Conservation (phyloP, 2,797 vertebrate genomes). For the Ctenopoma multispine region DNA sequence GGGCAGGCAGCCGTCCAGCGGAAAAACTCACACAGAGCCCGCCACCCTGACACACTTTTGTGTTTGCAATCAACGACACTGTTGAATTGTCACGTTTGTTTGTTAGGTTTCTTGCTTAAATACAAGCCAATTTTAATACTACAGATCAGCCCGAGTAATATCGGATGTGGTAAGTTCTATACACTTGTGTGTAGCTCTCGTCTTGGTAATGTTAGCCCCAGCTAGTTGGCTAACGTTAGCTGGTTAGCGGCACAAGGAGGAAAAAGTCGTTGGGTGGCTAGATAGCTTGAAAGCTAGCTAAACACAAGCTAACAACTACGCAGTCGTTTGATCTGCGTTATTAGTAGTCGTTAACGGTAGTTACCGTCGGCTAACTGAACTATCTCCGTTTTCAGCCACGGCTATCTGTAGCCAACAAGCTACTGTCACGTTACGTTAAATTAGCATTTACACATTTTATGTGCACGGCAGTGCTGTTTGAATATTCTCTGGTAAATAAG, state of each 20-base stretch:
- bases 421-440: slow-evolving; percentile 50
- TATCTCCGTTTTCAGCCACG: slow-evolving; percentile 23
- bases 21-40: slow-evolving; percentile 81
- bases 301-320: slow-evolving; percentile 80
- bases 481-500: slow-evolving; percentile 38
- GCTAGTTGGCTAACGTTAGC: slow-evolving; percentile 80
- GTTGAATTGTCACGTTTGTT: slow-evolving; percentile 67
- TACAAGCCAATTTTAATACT: slow-evolving; percentile 82
- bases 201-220: slow-evolving; percentile 67
- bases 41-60: slow-evolving; percentile 76
- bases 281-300: slow-evolving; percentile 74
- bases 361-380: slow-evolving; percentile 39
- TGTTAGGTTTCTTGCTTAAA: slow-evolving; percentile 64
- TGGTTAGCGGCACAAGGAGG: slow-evolving; percentile 65
- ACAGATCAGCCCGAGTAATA: slow-evolving; percentile 87
- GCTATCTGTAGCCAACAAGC: slow-evolving; percentile 32
- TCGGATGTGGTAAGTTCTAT: slow-evolving; percentile 90
- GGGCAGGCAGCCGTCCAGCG: slow-evolving; percentile 81
- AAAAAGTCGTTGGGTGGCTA: slow-evolving; percentile 80
- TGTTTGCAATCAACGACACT: slow-evolving; percentile 61
- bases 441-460: slow-evolving; percentile 48
- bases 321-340: slow-evolving; percentile 73
- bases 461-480: slow-evolving; percentile 12
- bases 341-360: slow-evolving; percentile 43
- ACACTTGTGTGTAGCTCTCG: slow-evolving; percentile 81